Evolutionary conservation across 2,113 vertebrate species (phyloP), one percentile per base, ranked within the genome.

Genomic region (Podilymbus podiceps): DNA sequence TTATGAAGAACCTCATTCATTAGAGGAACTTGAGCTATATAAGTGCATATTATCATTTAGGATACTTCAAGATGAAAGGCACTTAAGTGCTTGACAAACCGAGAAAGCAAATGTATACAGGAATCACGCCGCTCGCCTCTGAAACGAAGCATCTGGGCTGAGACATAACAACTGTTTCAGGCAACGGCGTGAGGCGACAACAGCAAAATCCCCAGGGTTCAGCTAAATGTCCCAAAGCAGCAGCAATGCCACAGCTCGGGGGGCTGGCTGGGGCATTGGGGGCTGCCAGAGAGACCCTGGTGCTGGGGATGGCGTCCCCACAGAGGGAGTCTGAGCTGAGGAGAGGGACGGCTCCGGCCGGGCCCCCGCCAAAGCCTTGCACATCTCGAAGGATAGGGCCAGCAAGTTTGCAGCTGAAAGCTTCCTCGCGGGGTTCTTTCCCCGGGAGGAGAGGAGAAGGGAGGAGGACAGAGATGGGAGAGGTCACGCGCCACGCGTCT

Each of bases 51-150:
- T 93, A 97, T 94, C 87, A 47, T 79, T 92, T 95, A 95, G 89
- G 94, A 92, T 96, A 92, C 96, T 97, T 95, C 94, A 96, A 91
- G 96, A 96, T 95, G 91, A 96, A 97, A 97, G 91, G 94, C 94
- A 93, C 95, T 97, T 96, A 97, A 97, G 92, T 89, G 81, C 91
- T 88, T 95, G 94, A 97, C 95, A 97, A 95, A 93, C 94, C 30
- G 91, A 85, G 96, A 95, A 92, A 93, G 91, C 58, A 92, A 95
- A 96, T 85, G 84, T 95, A 92, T 79, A 93, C 92, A 92, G 67
- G 77, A 85, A 82, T 73, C 66, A 22, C 0, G 0, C 53, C 23
- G 5, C 79, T 95, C 1, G 15, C 89, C 53, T 91, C 86, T 95
- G 96, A 95, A 92, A 91, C 0, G 13, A 88, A 95, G 92, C 95